phyloP scores from a whole-genome alignment of 2,888 invertebrate genomes.

The Sturmia bella region DNA sequence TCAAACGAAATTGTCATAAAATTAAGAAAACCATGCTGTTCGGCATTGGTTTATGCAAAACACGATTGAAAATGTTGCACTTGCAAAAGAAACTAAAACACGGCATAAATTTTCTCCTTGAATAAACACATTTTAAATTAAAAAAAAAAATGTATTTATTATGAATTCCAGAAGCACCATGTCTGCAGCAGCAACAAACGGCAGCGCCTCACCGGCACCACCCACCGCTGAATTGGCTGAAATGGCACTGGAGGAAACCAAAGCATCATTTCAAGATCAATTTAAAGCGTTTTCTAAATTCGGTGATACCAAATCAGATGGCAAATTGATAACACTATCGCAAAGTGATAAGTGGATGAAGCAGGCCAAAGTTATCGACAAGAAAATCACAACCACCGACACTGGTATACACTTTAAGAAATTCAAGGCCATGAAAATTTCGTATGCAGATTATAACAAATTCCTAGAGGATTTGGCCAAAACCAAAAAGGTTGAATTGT shows the following conservation, averaged over 20 bases:
- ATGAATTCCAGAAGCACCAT: constrained; percentile 72
- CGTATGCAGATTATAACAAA: constrained; percentile 90
- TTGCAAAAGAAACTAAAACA: no score
- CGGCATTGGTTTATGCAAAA: no score
- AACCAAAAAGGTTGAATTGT: constrained; percentile 90
- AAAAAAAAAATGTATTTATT: constrained; percentile 4
- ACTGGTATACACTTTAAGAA: constrained; percentile 95
- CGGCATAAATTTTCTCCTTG: no score
- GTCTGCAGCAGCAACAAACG: constrained; percentile 76
- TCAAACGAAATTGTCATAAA: no score
- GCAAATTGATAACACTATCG: constrained; percentile 91
- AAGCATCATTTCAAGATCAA: constrained; percentile 84
- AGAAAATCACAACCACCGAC: constrained; percentile 93
- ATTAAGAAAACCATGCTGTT: no score
- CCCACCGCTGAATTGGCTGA: constrained; percentile 80
- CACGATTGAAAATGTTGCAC: no score
- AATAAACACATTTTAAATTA: not conserved
- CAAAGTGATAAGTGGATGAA: constrained; percentile 98
- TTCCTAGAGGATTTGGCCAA: constrained; percentile 93
- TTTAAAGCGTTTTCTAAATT: constrained; percentile 93
- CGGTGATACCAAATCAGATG: constrained; percentile 92
- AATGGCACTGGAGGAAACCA: constrained; percentile 79
- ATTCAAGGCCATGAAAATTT: constrained; percentile 90
- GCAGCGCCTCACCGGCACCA: constrained; percentile 72
- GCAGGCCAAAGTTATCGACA: constrained; percentile 92